These are phyloP conservation scores for Machaerirhynchus nigripectus DNA, from an alignment of 2,113 vertebrate genomes.

Conservation along the genomic window DNA sequence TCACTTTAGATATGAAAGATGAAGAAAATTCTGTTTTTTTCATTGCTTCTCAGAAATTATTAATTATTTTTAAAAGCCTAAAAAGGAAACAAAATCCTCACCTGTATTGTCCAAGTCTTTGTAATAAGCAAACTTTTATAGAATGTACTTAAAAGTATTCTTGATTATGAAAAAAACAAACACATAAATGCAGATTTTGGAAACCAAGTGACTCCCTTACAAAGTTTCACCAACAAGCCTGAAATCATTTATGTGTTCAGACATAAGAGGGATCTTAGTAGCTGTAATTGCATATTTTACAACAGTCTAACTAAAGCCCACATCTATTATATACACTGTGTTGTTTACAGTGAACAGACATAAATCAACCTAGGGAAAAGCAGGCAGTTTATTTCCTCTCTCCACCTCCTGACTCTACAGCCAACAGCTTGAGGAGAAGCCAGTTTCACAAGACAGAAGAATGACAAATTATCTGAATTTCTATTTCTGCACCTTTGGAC, in stretches of 20 bases:
- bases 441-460: neutral
- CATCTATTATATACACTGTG: slow-evolving; percentile 9
- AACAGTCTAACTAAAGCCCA: slow-evolving; percentile 30
- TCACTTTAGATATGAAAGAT: neutral
- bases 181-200: neutral
- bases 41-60: neutral
- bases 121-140: neutral
- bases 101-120: neutral
- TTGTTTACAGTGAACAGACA: neutral
- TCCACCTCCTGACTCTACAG: neutral
- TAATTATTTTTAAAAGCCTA: neutral
- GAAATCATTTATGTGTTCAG: slow-evolving; percentile 35
- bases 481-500: neutral
- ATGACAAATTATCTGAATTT: neutral
- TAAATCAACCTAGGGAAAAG: slow-evolving; percentile 21
- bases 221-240: neutral
- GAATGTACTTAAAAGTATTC: neutral
- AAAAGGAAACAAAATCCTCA: neutral
- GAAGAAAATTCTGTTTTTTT: neutral
- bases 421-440: neutral
- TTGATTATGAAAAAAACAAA: neutral
- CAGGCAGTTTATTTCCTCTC: neutral
- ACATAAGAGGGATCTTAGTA: slow-evolving; percentile 46
- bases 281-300: slow-evolving; percentile 50
- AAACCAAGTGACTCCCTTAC: neutral